These are phyloP conservation scores for Mastacembelus armatus DNA, from an alignment of 2,797 vertebrate species.

Conservation along the genomic window DNA sequence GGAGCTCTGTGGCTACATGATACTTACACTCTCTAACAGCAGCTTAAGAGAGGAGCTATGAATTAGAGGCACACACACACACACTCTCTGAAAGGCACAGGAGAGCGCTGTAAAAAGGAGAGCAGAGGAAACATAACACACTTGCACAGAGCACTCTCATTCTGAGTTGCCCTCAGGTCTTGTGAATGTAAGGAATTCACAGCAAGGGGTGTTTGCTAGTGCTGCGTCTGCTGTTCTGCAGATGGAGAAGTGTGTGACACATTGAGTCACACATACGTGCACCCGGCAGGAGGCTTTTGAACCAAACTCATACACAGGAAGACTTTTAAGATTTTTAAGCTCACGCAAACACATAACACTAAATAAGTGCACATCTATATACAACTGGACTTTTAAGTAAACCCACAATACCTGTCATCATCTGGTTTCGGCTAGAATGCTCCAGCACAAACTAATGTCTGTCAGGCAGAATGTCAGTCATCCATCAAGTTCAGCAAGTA, in stretches of 20 bases:
- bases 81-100: constrained; percentile 44
- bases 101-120: constrained; percentile 57
- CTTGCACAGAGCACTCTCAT: constrained; percentile 48
- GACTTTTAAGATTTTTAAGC: background rate
- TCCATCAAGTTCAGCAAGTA: background rate
- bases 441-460: constrained; percentile 29
- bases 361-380: constrained; percentile 1
- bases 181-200: constrained; percentile 79
- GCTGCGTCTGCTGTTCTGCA: constrained; percentile 61
- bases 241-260: constrained; percentile 51
- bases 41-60: constrained; percentile 65
- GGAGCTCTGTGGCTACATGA: constrained; percentile 61
- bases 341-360: constrained; percentile 1
- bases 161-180: constrained; percentile 69
- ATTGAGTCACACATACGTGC: constrained; percentile 18
- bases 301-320: constrained; percentile 8
- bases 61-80: constrained; percentile 43
- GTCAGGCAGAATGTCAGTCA: constrained; percentile 1
- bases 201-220: constrained; percentile 62
- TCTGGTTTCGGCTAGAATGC: constrained; percentile 33
- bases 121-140: constrained; percentile 56
- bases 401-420: constrained; percentile 37
- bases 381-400: constrained; percentile 32
- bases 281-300: constrained; percentile 42
- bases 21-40: constrained; percentile 66